phyloP scores from a whole-genome alignment of 2,797 vertebrate genomes.

The Eospalax fontanierii region DNA sequence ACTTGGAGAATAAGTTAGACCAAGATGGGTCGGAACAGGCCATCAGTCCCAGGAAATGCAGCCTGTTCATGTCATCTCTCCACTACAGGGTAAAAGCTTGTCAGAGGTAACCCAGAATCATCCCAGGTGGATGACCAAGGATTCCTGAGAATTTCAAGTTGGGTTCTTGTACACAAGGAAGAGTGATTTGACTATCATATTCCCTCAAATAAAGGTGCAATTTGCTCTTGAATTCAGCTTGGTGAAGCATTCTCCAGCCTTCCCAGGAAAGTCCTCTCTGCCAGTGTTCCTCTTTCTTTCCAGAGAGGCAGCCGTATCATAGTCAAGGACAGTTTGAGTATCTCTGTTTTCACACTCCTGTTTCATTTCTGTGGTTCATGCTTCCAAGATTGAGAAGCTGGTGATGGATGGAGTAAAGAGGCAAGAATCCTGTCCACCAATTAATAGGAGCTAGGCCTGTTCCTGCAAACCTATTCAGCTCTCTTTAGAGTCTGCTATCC shows the following conservation, averaged over 20 bases:
- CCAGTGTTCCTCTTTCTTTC: slow-evolving; percentile 71
- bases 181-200: slow-evolving; percentile 63
- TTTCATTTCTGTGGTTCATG: slow-evolving; percentile 59
- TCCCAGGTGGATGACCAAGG: neutral
- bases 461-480: neutral
- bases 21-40: neutral
- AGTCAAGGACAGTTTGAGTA: neutral
- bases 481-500: neutral
- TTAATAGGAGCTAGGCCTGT: neutral
- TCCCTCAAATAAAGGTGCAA: slow-evolving; percentile 68
- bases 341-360: neutral
- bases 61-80: neutral
- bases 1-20: neutral
- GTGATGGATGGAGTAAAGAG: slow-evolving; percentile 8
- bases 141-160: neutral
- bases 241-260: slow-evolving; percentile 67
- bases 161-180: neutral
- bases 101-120: slow-evolving; percentile 42
- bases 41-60: neutral
- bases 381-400: slow-evolving; percentile 4
- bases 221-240: slow-evolving; percentile 70
- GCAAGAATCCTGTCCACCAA: slow-evolving; percentile 2
- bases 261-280: neutral
- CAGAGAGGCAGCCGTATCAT: slow-evolving; percentile 62
- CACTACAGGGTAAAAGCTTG: neutral